Percentiles rank a stretch among this genome's conserved stretches.
These are phyloP conservation scores for Callimorpha dominula DNA, from an alignment of 2,888 invertebrate genomes.

Conservation along the genomic window DNA sequence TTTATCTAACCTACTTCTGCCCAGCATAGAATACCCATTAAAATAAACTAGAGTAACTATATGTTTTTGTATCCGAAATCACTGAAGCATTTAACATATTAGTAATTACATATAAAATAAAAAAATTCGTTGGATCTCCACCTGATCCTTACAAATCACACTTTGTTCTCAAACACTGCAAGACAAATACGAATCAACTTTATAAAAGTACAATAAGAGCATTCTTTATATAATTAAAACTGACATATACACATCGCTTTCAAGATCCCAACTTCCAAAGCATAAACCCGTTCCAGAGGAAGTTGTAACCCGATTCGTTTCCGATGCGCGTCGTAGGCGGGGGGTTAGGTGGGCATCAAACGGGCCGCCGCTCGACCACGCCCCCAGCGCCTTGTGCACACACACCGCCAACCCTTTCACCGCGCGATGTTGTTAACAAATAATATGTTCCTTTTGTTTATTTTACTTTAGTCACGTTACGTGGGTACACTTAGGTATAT, in stretches of 20 bases:
- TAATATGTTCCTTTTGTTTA: slow-evolving; percentile 38
- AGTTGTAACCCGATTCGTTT: slow-evolving; percentile 62
- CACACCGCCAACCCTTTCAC: slow-evolving; percentile 48
- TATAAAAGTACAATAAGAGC: slow-evolving; percentile 34
- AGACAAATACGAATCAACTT: slow-evolving; percentile 42
- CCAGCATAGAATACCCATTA: no score
- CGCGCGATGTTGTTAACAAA: slow-evolving; percentile 37
- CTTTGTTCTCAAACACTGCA: slow-evolving; percentile 12
- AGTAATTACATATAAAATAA: background rate
- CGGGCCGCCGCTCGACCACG: slow-evolving; percentile 47
- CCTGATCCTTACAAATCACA: slow-evolving; percentile 10
- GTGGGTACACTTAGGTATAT: background rate
- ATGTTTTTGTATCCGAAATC: background rate
- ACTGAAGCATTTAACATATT: background rate
- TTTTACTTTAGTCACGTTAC: slow-evolving; percentile 56
- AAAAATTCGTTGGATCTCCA: background rate
- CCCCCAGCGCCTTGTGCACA: slow-evolving; percentile 38
- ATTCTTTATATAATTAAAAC: slow-evolving; percentile 47
- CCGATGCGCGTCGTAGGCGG: slow-evolving; percentile 53
- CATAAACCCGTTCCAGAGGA: slow-evolving; percentile 46
- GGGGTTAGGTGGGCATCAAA: slow-evolving; percentile 48
- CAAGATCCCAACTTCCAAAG: slow-evolving; percentile 38
- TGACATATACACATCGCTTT: slow-evolving; percentile 39
- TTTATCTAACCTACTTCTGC: no score
- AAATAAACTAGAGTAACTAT: no score